phyloP scores from a whole-genome alignment of 2,888 invertebrate species.

The Synergus itoensis region DNA sequence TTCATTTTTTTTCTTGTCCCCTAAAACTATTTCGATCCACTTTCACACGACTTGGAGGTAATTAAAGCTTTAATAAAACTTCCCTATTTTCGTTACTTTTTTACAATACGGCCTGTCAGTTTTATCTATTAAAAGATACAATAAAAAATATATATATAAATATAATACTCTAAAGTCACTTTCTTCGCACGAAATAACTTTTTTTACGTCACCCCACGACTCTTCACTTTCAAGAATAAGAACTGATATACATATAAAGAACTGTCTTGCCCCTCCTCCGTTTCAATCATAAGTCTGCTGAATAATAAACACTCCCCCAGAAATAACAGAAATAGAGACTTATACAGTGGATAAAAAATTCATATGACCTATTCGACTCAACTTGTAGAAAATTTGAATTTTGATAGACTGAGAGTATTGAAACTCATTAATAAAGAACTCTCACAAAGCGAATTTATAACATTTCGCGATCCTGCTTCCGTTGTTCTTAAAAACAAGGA shows the following conservation, averaged over 20 bases:
- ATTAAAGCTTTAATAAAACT: too few relatives aligned
- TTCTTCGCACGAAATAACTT: not conserved
- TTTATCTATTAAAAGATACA: too few relatives aligned
- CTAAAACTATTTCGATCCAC: too few relatives aligned
- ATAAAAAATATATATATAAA: too few relatives aligned
- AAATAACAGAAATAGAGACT: constrained; percentile 8
- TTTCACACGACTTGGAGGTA: too few relatives aligned
- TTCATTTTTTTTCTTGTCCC: too few relatives aligned
- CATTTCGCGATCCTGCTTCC: not conserved
- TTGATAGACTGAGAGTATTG: constrained; percentile 3
- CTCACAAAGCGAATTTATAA: not conserved
- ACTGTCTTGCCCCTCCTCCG: not conserved
- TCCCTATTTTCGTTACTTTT: too few relatives aligned
- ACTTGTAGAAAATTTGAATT: not conserved
- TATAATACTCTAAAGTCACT: too few relatives aligned
- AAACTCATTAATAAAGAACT: not conserved
- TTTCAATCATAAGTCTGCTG: not conserved
- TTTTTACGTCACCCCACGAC: too few relatives aligned
- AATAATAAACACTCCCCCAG: not conserved
- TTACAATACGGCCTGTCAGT: too few relatives aligned
- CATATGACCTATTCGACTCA: constrained; percentile 3
- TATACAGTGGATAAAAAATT: constrained; percentile 26
- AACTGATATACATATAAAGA: not conserved
- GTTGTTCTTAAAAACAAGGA: too few relatives aligned
- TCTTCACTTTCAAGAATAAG: not conserved